Evolutionary conservation across 2,113 vertebrate genomes (phyloP).

Genomic region (Gavialis gangeticus): DNA sequence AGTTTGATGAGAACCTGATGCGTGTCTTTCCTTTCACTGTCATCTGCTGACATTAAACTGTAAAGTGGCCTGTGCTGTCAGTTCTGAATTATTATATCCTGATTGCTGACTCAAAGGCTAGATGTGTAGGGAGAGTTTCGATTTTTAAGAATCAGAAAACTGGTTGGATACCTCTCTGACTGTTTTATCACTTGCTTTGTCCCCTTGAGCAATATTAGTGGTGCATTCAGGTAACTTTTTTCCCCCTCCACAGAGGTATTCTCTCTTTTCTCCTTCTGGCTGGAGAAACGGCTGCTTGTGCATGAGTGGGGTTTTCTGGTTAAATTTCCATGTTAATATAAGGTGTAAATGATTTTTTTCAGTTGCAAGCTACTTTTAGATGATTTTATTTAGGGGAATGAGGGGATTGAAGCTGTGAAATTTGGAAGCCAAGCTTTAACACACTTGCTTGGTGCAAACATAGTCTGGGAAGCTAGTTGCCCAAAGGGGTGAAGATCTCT

Average conservation of each 20-base stretch:
- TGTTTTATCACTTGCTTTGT: background rate
- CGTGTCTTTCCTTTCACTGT: slow-evolving; percentile 57
- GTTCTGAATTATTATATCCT: slow-evolving; percentile 68
- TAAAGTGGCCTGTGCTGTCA: slow-evolving; percentile 68
- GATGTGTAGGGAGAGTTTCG: slow-evolving; percentile 16
- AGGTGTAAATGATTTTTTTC: background rate
- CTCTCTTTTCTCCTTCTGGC: slow-evolving; percentile 1
- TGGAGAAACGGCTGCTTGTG: background rate
- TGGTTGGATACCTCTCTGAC: slow-evolving; percentile 1
- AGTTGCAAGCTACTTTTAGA: background rate
- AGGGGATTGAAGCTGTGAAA: background rate
- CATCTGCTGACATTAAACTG: slow-evolving; percentile 56
- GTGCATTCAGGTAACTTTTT: background rate
- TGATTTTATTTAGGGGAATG: slow-evolving; percentile 12
- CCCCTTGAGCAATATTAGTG: slow-evolving; percentile 24
- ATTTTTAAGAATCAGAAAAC: slow-evolving; percentile 61
- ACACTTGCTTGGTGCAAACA: background rate
- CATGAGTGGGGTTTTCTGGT: background rate
- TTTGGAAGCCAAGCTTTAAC: background rate
- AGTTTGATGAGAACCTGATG: slow-evolving; percentile 73
- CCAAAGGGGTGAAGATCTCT: background rate
- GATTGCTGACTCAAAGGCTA: slow-evolving; percentile 65
- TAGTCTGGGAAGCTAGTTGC: background rate
- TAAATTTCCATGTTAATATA: background rate
- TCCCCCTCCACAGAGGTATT: background rate